These are phyloP conservation scores for Intellagama lesueurii DNA, from an alignment of 2,797 vertebrate species.

Conservation along the genomic window DNA sequence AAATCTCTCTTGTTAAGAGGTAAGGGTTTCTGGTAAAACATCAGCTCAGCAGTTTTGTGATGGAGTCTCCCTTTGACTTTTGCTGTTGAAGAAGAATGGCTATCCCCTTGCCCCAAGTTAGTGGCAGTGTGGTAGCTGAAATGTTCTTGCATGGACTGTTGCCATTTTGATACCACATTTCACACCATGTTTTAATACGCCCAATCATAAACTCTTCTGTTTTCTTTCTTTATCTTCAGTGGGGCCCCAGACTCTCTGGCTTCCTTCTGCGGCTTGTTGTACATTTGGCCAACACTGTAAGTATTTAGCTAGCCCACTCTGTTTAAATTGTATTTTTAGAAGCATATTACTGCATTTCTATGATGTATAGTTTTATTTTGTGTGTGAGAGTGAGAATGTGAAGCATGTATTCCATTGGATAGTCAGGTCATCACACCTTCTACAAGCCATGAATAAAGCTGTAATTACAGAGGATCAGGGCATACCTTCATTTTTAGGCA, in stretches of 20 bases:
- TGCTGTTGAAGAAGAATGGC: neutral
- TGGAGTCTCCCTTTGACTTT: neutral
- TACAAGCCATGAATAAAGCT: neutral
- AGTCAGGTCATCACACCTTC: neutral
- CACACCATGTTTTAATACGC: no score
- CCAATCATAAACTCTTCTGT: neutral
- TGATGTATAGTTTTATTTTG: neutral
- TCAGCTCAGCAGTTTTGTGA: no score
- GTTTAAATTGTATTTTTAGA: neutral
- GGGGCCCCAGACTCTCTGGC: slow-evolving; percentile 61
- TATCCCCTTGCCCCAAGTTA: neutral
- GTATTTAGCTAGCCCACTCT: slow-evolving; percentile 4
- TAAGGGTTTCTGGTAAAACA: no score
- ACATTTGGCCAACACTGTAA: slow-evolving; percentile 65
- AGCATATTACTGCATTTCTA: neutral
- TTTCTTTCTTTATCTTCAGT: slow-evolving; percentile 46
- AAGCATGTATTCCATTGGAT: neutral
- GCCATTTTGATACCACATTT: neutral
- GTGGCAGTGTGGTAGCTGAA: neutral
- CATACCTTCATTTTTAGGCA: neutral
- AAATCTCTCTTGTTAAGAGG: no score
- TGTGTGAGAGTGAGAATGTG: neutral
- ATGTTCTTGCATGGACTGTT: neutral
- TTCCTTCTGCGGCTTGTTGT: slow-evolving; percentile 52
- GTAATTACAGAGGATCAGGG: neutral